A percentile compares a stretch with the other conserved stretches of the same genome.
Conservation (phyloP, 2,888 invertebrate species). For the Acanthoscelides obtectus region DNA sequence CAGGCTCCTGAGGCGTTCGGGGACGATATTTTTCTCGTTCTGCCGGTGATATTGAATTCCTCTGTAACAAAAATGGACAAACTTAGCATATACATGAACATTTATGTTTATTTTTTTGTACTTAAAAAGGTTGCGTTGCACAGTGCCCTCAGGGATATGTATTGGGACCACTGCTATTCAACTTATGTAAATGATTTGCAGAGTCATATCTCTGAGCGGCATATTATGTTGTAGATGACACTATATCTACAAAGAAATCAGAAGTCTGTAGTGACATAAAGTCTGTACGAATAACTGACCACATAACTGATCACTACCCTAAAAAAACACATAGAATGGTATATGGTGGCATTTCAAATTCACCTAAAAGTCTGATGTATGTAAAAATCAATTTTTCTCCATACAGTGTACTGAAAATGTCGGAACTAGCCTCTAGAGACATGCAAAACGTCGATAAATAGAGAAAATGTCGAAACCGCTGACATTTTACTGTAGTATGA, state of each 20-base stretch:
- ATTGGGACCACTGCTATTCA: too few species aligned
- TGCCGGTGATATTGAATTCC: constrained; percentile 78
- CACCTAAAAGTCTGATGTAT: neutral
- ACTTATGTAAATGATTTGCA: too few species aligned
- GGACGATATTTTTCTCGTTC: constrained; percentile 79
- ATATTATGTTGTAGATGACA: too few species aligned
- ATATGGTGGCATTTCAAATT: neutral
- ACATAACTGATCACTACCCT: too few species aligned
- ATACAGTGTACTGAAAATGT: neutral
- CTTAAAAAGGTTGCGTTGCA: neutral
- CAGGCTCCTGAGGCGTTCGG: constrained; percentile 69
- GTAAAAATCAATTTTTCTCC: neutral
- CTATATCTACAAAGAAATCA: too few species aligned
- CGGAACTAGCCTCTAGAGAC: neutral
- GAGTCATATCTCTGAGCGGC: too few species aligned
- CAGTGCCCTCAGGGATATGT: too few species aligned
- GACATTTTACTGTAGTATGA: constrained; percentile 13
- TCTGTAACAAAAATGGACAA: constrained; percentile 55
- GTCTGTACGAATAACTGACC: too few species aligned
- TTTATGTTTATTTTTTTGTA: neutral
- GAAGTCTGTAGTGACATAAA: too few species aligned
- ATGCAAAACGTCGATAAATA: constrained; percentile 16
- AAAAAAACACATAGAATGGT: too few species aligned
- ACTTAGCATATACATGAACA: too few species aligned
- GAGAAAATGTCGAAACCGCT: constrained; percentile 17